Evolutionary conservation across 64 coral and sea anemone species (phyloP), one percentile per base, ranked within the genome.

Genomic region (Anthopleura sola): DNA sequence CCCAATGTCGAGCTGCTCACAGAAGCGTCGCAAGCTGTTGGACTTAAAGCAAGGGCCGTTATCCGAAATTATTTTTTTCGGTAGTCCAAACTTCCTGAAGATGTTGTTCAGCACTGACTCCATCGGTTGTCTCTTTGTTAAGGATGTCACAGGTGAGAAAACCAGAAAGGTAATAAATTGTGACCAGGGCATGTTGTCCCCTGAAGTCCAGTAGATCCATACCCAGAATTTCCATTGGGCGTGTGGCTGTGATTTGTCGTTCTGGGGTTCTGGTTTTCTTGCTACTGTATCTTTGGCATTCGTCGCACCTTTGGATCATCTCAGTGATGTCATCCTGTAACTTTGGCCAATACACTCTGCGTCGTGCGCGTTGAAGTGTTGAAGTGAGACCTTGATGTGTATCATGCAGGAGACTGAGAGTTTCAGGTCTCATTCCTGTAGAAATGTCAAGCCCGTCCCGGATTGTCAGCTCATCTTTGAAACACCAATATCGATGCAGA

Each of bases 331-430:
- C 78, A 60, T 93, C 62, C 40, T 89, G 77, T n/a, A 89, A 6
- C 36, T 90, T 93, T 50, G 87, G 77, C 76, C 77, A 89, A 39
- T 83, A 89, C 23, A 93, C 87, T 39, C 81, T 85, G 86, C 86
- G 36, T 69, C 87, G 40, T 34, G 86, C 83, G 57, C 76, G 87
- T 56, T 88, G 91, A 49, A 93, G 87, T 19, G 81, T 84, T 20
- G 71, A 84, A 15, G 86, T 71, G n/a, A 93, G 64, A 84, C 55
- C 91, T 78, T 88, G 86, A 71, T 93, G 91, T 84, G 81, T 80
- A 34, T 88, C 82, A 37, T 85, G 88, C 2, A 90, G 37, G 47
- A 46, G 86, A 31, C 36, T 80, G n/a, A 93, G 91, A 3, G 91
- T 93, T 55, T 38, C 82, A 23, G 86, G 49, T 83, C 86, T 49